Evolutionary conservation across 2,888 invertebrate species (phyloP), one percentile per base, ranked within the genome.

Genomic region (Hyposoter dolosus): DNA sequence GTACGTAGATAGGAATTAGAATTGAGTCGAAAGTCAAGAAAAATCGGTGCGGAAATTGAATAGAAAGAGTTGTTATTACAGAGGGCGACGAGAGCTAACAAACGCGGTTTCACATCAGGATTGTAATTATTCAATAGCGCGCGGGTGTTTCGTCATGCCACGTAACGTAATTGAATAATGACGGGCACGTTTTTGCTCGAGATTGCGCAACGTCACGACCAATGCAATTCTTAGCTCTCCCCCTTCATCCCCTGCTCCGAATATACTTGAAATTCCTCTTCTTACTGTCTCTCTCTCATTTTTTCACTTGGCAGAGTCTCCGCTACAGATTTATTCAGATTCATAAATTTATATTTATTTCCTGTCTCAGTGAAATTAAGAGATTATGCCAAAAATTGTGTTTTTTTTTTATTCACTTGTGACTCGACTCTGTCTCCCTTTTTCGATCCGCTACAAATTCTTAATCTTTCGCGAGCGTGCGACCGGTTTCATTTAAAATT

Each of bases 111-210:
- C 84, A 86, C 88, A 86, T 87, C 79, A 76, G 84, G 84, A 88
- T 87, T 88, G 88, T 89, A 89, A 88, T 89, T 89, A 89, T 88
- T 88, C 88, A 88, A 88, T 89, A 87, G 86, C 82, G 82, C 82
- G 80, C 78, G 87, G 85, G 80, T 83, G 79, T 89, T 88, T 89
- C 89, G 88, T 89, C 89, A 88, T 88, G 82, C 87, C 82, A 88
- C 83, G 87, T 88, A 88, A 87, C 85, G 69, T 89, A 89, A 89
- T 88, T 88, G 89, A 89, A 89, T 88, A 89, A 89, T 89, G 88
- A 89, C 88, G 84, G 88, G 82, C 84, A 88, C 86, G 88, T 87
- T 89, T 88, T 88, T 86, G 85, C 87, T 79, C 87, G 86, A 72
- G 83, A 87, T 89, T 89, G 86, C 88, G 85, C 88, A 89, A 89